Evolutionary conservation across 2,113 vertebrate species (phyloP), one percentile per base, ranked within the genome.

Genomic region (Indicator indicator): DNA sequence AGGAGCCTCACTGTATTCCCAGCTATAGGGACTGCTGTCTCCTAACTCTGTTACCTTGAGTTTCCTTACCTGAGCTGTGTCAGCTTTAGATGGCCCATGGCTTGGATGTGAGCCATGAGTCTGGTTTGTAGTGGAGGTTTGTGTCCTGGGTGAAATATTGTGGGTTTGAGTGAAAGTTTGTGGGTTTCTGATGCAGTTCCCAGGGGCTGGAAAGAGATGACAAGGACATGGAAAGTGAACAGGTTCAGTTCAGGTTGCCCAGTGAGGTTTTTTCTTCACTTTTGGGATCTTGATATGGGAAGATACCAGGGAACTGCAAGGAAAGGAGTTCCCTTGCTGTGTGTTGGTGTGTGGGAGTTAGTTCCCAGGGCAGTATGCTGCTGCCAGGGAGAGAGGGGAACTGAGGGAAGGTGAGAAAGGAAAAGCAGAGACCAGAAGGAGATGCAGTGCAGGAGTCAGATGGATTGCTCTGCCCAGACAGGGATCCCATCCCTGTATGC

Each of bases 331-430:
- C 46, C 72, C 42, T 88, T 68, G 78, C 72, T 58, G 54, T 72
- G 80, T 86, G 44, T 60, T 74, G 67, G 60, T 92, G 72, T 60
- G 83, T 89, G 73, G 95, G 85, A 95, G 94, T 65, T 93, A 48
- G 90, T 62, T 91, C 91, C 65, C 36, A 56, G 94, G 90, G 69
- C 88, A 93, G 71, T 44, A 58, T 1, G 2, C 60, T 83, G 88
- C 62, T 93, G 85, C 72, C 86, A 82, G 72, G 26, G 65, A 90
- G n/a, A 0, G 1, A 75, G 44, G 54, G 36, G 60, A 94, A 38
- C 75, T 52, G 75, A 87, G 65, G 48, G 65, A 81, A 91, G 73
- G 73, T 0, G 8, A 93, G 72, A 90, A 89, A 86, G 69, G 33
- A 95, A 67, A 55, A 94, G 20, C 16, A 12, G 78, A 76, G 87